A percentile compares a stretch with the other conserved stretches of the same genome.
Evolutionary conservation across 2,797 vertebrate genomes (phyloP).

Genomic region (Lagorchestes hirsutus): DNA sequence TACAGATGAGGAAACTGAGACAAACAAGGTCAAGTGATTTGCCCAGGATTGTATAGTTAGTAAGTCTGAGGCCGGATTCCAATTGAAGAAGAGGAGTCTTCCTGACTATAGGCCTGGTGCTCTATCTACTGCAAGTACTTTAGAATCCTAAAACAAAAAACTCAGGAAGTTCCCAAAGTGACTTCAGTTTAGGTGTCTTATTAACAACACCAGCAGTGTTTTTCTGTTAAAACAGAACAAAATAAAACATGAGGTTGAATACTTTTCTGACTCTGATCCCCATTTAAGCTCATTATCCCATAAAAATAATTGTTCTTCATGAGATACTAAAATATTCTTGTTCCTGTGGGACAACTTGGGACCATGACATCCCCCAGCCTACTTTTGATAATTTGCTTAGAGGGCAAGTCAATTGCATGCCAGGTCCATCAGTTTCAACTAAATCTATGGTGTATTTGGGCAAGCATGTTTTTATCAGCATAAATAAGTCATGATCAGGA

Average conservation of each 20-base stretch:
- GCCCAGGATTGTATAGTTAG: neutral
- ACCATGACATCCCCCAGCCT: neutral
- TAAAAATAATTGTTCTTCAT: neutral
- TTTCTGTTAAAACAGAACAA: neutral
- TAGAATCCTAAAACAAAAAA: neutral
- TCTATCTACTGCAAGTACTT: neutral
- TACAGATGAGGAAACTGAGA: neutral
- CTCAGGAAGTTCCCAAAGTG: neutral
- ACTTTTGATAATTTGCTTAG: neutral
- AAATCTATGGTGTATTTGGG: neutral
- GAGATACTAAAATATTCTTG: neutral
- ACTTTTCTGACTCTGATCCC: neutral
- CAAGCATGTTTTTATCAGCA: neutral
- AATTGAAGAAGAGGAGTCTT: neutral
- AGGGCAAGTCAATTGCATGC: accelerated
- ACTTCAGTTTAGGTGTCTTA: neutral
- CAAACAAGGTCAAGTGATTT: neutral
- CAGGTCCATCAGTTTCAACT: neutral
- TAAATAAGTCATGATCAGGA: neutral
- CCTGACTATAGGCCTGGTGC: neutral
- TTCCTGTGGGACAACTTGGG: neutral
- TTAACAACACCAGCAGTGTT: neutral
- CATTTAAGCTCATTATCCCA: neutral
- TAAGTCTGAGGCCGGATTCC: neutral
- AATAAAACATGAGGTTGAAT: neutral